Evolutionary conservation across 2,888 invertebrate species (phyloP), one percentile per base, ranked within the genome.

Genomic region (Lepidocyrtinus sp.): DNA sequence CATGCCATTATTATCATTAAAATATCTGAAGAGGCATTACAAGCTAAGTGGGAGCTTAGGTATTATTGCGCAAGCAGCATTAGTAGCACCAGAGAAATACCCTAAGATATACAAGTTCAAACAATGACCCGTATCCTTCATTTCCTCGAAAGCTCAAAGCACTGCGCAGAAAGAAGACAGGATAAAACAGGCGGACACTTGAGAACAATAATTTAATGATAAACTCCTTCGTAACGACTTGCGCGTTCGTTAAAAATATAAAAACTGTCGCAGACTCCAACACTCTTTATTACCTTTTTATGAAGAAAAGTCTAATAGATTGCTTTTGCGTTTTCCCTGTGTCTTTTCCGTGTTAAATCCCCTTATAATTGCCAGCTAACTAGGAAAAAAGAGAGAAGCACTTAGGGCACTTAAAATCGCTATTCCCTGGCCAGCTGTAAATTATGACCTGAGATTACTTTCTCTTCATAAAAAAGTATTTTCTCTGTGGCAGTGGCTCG

Each of bases 391-490:
- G 78, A 79, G 70, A 69, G 70, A 74, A 75, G 82, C 79, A 82
- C 82, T 82, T 79, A 79, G 61, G 72, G 79, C 75, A 82, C 82
- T 82, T 82, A 79, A 50, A 82, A 82, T 78, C 79, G 79, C 82
- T 64, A 79, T 82, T 82, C 75, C 79, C 82, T 75, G 78, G 78
- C 78, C 81, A 73, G 83, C 79, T 83, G 78, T 81, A 83, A 83
- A 83, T 83, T 83, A 82, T 83, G 79, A 81, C 81, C 74, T 73
- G 81, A 77, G 83, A 80, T 83, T 83, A 82, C 82, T 80, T 82
- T 69, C 59, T 59, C 76, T 69, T 75, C 82, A 75, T 75, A 75
- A 82, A 78, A 50, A 78, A 80, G 68, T 75, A 82, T 82, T 78
- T 78, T 74, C 74, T 45, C 17, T 50, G 50, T 50, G 50, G 50